Evolutionary conservation across 2,113 vertebrate genomes (phyloP).

Genomic region (Hystrix brachyura): DNA sequence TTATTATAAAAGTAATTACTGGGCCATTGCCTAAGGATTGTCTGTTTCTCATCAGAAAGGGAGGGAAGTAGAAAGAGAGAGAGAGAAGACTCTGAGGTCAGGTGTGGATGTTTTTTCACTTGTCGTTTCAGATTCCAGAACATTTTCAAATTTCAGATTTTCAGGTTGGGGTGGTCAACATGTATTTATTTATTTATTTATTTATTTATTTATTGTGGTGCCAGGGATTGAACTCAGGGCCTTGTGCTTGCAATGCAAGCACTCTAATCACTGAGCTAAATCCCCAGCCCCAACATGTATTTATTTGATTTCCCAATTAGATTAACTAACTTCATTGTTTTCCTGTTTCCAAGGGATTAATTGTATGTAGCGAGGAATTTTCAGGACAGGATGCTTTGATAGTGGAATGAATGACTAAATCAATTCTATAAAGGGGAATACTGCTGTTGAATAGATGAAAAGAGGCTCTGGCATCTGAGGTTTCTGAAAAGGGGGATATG

Average conservation of each 20-base stretch:
- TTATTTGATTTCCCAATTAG: slow-evolving; percentile 42
- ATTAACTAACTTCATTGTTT: not conserved
- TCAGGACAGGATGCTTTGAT: not conserved
- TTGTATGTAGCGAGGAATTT: not conserved
- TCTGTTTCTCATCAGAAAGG: not conserved
- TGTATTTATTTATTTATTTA: not conserved
- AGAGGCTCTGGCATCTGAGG: not conserved
- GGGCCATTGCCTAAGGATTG: not conserved
- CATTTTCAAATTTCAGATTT: not conserved
- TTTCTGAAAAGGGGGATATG: not conserved
- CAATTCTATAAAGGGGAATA: not conserved
- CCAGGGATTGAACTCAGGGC: no score
- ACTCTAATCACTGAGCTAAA: no score
- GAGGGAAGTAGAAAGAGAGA: no score
- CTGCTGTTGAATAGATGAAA: not conserved
- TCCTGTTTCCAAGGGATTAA: not conserved
- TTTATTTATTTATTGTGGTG: not conserved
- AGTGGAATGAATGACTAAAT: not conserved
- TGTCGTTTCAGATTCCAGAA: not conserved
- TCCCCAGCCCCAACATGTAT: no score
- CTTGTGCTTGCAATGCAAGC: no score
- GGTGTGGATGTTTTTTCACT: not conserved
- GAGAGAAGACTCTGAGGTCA: no score
- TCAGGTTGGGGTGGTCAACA: not conserved
- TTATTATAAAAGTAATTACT: not conserved